These are phyloP conservation scores for Nomada lathburiana DNA, from an alignment of 2,888 invertebrate genomes.

Conservation along the genomic window DNA sequence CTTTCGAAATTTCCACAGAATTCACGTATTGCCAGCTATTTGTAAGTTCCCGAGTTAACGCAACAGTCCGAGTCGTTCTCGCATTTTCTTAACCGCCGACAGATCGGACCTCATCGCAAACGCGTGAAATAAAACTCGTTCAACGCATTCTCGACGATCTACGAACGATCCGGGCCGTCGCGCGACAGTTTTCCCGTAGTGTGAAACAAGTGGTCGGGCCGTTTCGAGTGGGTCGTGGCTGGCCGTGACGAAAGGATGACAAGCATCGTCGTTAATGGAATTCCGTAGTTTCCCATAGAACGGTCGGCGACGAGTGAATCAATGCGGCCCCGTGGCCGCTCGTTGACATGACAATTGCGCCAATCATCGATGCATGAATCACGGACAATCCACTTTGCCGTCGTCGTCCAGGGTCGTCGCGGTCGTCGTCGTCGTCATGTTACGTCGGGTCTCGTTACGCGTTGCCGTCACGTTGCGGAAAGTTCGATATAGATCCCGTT, in stretches of 20 bases:
- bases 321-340: conserved; percentile 65
- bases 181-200: conserved; percentile 30
- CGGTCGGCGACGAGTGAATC: conserved; percentile 57
- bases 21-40: too few species aligned
- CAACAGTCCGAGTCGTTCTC: too few species aligned
- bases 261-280: conserved; percentile 63
- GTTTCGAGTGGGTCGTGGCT: conserved; percentile 37
- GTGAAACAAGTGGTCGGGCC: conserved; percentile 46
- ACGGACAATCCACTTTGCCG: conserved; percentile 71
- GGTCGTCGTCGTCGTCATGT: conserved; percentile 39
- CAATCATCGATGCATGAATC: conserved; percentile 70
- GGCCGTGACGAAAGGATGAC: conserved; percentile 64
- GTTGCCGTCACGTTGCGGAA: conserved; percentile 64
- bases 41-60: too few species aligned
- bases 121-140: not conserved
- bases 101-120: not conserved
- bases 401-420: conserved; percentile 50
- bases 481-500: conserved; percentile 60
- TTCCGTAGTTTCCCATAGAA: conserved; percentile 64
- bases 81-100: too few species aligned
- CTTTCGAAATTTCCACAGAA: too few species aligned
- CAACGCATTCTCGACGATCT: not conserved
- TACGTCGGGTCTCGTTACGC: conserved; percentile 66
- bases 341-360: conserved; percentile 71
- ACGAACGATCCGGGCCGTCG: not conserved